Evolutionary conservation across 2,113 vertebrate species (phyloP).

Genomic region (Pionites leucogaster): DNA sequence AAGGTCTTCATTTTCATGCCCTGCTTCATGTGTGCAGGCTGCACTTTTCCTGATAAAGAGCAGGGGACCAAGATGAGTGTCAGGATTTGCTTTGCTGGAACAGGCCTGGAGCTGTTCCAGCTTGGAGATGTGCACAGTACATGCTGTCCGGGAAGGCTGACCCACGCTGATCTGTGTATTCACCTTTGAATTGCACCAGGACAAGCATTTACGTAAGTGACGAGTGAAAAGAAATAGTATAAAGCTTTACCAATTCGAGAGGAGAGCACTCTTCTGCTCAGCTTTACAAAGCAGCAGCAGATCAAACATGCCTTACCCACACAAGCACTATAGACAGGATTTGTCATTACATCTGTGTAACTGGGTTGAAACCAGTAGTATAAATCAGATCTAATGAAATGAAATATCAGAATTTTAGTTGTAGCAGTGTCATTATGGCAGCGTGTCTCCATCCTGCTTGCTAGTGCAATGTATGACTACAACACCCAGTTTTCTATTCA

Average conservation of each 20-base stretch:
- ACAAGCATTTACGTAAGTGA: background rate
- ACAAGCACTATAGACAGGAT: background rate
- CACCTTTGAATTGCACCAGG: background rate
- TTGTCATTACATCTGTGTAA: background rate
- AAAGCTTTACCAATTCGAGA: background rate
- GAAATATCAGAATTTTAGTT: background rate
- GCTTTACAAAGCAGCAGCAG: background rate
- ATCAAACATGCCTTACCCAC: background rate
- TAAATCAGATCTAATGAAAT: background rate
- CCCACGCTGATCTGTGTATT: background rate
- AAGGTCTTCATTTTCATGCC: background rate
- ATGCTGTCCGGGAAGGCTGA: background rate
- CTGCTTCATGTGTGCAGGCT: background rate
- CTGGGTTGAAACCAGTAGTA: background rate
- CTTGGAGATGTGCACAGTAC: background rate
- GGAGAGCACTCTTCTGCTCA: background rate
- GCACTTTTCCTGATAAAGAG: background rate
- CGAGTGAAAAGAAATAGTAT: background rate
- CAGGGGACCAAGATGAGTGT: background rate
- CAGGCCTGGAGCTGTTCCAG: background rate
- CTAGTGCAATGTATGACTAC: background rate
- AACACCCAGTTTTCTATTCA: background rate
- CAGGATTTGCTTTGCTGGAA: background rate
- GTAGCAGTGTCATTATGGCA: background rate
- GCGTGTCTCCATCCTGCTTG: background rate